Base-by-base conservation (phyloP, 2,888 invertebrate species). In the Bombylius discolor region DNA sequence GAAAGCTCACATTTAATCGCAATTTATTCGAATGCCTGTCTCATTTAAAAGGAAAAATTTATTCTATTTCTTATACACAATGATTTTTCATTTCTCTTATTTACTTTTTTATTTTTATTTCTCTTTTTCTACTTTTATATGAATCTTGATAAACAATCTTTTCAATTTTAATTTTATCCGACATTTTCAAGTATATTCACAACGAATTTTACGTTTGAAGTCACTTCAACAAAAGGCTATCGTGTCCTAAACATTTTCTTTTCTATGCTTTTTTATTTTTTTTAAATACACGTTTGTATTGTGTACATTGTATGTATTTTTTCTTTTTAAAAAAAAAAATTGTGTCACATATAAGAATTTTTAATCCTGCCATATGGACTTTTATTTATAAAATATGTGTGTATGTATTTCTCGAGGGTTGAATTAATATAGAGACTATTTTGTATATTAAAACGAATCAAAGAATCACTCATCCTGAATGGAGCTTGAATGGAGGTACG, bases 341-440 rank as follows among this genome's bases (percentile, higher is more conserved):
- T 55, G 55, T 55, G 49, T 47, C 49, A 55, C 55, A 55, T 49
- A 54, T 8, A 36, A 36, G 8, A 36, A 7, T 66, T 70, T 69
- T 70, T 70, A 72, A 72, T 72, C 67, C 69, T 65, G 71, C 72
- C 72, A 72, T 72, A 72, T 72, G 72, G 71, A 71, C 70, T 60
- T 66, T 66, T 65, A 66, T 67, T 67, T 63, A 59, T 47, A 44
- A 47, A 23, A 23, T 23, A 23, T 23, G 23, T 1, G 23, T 23
- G 23, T 23, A 23, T 23, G 23, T 23, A 23, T 56, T 49, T 47
- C 54, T 52, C 47, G 47, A 51, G 55, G 58, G 58, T 51, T 52
- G 48, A 31, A 51, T 42, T 44, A 47, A 11, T 51, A 39, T 32
- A 39, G n/a, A 45, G 52, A 48, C 48, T 56, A 56, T 53, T 49